Percentiles rank a stretch among this genome's conserved stretches.
These are phyloP conservation scores for Drosophila parabipectinata DNA, from an alignment of 1,140 invertebrate species.

Conservation along the genomic window DNA sequence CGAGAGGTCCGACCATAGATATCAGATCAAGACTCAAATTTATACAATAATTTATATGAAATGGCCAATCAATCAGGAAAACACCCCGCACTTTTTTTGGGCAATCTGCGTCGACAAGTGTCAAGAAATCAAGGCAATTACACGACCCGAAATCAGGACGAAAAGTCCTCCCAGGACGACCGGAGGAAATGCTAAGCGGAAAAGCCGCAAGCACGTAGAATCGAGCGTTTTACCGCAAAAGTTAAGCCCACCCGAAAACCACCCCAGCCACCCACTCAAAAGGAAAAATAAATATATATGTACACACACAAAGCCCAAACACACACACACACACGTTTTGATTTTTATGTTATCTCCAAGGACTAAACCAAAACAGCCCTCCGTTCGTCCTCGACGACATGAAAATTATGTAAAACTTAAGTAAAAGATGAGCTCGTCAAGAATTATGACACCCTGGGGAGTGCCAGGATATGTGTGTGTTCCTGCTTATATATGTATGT, in stretches of 20 bases:
- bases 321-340: slow-evolving; percentile 58
- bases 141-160: slow-evolving; percentile 29
- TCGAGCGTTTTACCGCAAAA: slow-evolving; percentile 76
- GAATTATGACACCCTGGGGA: slow-evolving; percentile 84
- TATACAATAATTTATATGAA: slow-evolving; percentile 2
- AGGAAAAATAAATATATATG: background rate
- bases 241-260: slow-evolving; percentile 14
- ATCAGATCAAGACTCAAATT: too few relatives aligned
- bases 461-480: slow-evolving; percentile 51
- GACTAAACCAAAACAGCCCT: slow-evolving; percentile 47
- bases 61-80: slow-evolving; percentile 40
- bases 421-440: slow-evolving; percentile 84
- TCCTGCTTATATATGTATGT: background rate
- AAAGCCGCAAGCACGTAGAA: slow-evolving; percentile 77
- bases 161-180: slow-evolving; percentile 1
- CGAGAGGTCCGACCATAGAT: too few relatives aligned
- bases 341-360: slow-evolving; percentile 79
- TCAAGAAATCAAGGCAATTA: slow-evolving; percentile 62
- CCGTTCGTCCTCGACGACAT: slow-evolving; percentile 65
- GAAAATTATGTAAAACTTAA: slow-evolving; percentile 84
- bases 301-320: background rate
- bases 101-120: slow-evolving; percentile 59
- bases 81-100: slow-evolving; percentile 17
- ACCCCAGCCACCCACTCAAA: background rate
- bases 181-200: slow-evolving; percentile 28